Evolutionary conservation across 2,888 invertebrate species (phyloP), one percentile per base, ranked within the genome.

Genomic region (Eledona agricola): DNA sequence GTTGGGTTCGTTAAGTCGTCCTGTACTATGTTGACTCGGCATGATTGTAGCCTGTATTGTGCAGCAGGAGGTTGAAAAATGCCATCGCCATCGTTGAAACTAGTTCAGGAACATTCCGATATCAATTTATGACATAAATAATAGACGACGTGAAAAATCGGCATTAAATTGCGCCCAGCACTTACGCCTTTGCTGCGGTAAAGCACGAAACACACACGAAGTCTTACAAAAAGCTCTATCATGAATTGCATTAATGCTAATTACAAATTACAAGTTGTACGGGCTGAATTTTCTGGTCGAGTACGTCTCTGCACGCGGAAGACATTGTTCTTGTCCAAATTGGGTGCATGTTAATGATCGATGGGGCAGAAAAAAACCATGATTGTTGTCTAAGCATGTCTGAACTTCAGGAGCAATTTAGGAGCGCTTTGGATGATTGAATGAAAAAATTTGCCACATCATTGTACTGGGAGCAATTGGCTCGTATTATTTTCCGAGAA

Each of bases 51-150:
- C 42, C 29, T 42, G 42, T 29, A 28, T 19, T 28, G 42, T 28
- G 17, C 42, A 42, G 42, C 42, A 19, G 42, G 42, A 42, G 42
- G 42, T 19, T 22, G 13, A 28, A 42, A 40, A 26, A 29, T n/a
- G n/a, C n/a, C n/a, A 42, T 29, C 19, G 19, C 28, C 12, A 29
- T 16, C 11, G n/a, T n/a, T 13, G 28, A 7, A 42, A 42, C 42
- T 42, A 28, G 42, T 29, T 20, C 15, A 42, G 11, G 17, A 29
- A 42, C 42, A 42, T 42, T 42, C 42, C 28, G n/a, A 11, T 15
- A 23, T 5, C 25, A 17, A 10, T n/a, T 29, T 28, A 29, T 35
- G 35, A 35, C 35, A 7, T 40, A 26, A 12, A 26, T 40, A 29
- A 42, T 42, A 19, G 26, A 25, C 19, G 7, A 19, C 10, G 12